A percentile compares a stretch with the other conserved stretches of the same genome.
phyloP scores from a whole-genome alignment of 2,113 vertebrate species.

The Myiopsitta monachus region DNA sequence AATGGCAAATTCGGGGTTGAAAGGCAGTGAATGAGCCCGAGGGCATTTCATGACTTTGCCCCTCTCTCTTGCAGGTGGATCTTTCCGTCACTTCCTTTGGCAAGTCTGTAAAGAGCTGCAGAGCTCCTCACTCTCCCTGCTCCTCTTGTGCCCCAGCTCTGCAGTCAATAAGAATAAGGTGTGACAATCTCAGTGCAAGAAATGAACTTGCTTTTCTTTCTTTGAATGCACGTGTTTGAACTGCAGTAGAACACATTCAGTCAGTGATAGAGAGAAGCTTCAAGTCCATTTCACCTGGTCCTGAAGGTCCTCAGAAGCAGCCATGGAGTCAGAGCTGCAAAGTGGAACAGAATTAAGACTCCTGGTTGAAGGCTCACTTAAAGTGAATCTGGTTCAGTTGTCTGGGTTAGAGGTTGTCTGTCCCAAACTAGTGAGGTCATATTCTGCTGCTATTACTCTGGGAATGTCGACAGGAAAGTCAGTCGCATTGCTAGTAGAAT shows the following conservation, averaged over 20 bases:
- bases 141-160: conserved; percentile 92
- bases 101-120: conserved; percentile 98
- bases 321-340: background rate
- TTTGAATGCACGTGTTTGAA: background rate
- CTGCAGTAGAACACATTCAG: background rate
- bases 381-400: background rate
- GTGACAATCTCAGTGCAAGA: background rate
- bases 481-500: fast-evolving
- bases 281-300: background rate
- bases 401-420: background rate
- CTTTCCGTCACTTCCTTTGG: conserved; percentile 98
- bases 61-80: conserved; percentile 83
- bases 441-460: background rate
- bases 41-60: background rate
- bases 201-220: background rate
- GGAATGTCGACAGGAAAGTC: background rate
- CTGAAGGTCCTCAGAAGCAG: background rate
- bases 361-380: background rate
- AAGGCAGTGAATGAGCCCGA: background rate
- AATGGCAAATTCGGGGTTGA: background rate
- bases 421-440: background rate
- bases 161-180: conserved; percentile 98
- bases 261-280: background rate
- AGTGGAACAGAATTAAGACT: background rate
- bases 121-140: conserved; percentile 91